Percentiles rank a stretch among this genome's conserved stretches.
Conservation (phyloP, 2,797 vertebrate species). For the Myotis daubentonii region DNA sequence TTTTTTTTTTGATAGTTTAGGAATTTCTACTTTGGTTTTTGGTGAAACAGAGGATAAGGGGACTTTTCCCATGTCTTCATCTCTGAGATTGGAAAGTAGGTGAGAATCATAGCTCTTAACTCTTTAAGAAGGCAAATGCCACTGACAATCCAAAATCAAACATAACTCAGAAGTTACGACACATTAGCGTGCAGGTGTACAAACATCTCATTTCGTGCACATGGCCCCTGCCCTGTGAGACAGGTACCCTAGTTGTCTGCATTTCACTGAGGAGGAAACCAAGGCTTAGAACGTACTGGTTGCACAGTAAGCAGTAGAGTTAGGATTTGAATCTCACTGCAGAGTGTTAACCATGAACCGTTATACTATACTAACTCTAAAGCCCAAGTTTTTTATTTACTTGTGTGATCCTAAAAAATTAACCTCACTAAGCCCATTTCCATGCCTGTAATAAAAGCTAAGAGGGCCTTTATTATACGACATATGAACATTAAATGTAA, state of each 20-base stretch:
- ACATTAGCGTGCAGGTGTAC: neutral
- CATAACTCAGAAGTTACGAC: neutral
- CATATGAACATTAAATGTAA: conserved; percentile 1
- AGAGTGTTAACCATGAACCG: neutral
- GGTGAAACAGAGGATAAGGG: neutral
- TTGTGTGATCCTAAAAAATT: neutral
- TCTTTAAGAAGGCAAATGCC: neutral
- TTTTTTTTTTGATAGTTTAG: conserved; percentile 27
- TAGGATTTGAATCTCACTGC: neutral
- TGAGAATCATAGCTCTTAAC: conserved; percentile 1
- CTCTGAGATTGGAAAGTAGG: neutral
- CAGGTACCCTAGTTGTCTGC: neutral
- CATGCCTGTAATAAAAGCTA: neutral
- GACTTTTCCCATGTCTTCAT: neutral
- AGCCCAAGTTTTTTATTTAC: neutral
- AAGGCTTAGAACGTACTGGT: neutral
- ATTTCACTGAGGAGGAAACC: neutral
- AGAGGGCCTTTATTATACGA: neutral
- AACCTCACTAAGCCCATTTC: neutral
- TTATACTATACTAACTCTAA: neutral
- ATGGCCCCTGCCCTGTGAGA: neutral
- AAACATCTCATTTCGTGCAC: neutral
- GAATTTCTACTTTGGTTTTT: conserved; percentile 38
- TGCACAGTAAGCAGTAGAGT: neutral
- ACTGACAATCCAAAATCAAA: neutral